phyloP scores from a whole-genome alignment of 2,888 invertebrate genomes.

The Nemapogon koenigi region DNA sequence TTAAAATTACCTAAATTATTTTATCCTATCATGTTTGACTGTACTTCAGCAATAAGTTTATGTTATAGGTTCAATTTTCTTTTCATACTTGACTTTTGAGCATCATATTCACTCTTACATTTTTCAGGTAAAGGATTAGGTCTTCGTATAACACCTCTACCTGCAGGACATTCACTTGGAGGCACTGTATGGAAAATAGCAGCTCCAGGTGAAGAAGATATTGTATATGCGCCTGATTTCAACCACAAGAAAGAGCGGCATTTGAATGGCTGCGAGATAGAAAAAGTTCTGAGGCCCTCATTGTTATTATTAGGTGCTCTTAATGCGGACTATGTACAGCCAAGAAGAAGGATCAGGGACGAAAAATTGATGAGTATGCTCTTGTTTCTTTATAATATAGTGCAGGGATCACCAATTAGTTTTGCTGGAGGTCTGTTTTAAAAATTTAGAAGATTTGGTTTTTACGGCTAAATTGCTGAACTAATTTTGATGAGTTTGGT shows the following conservation, averaged over 20 bases:
- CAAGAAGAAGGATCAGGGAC: conserved; percentile 87
- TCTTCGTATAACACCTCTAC: conserved; percentile 91
- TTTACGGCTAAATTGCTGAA: no score
- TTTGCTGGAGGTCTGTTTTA: no score
- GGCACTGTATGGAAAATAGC: conserved; percentile 99
- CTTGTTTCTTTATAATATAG: conserved; percentile 8
- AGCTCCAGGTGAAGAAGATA: conserved; percentile 98
- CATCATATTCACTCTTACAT: no score
- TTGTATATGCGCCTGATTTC: conserved; percentile 97
- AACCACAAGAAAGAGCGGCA: conserved; percentile 99
- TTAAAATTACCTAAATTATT: no score
- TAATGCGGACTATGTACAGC: conserved; percentile 94
- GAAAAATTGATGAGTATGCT: conserved; percentile 93
- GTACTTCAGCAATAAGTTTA: no score
- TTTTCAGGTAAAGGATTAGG: conserved; percentile 93
- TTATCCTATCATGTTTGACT: no score
- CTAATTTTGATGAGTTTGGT: no score
- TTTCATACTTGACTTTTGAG: no score
- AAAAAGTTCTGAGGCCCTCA: conserved; percentile 89
- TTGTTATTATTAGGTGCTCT: conserved; percentile 94
- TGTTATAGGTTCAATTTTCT: no score
- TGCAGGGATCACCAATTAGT: no score
- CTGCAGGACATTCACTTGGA: conserved; percentile 98
- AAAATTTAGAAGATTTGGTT: no score
- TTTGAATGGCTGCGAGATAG: conserved; percentile 94